Evolutionary conservation across 1,140 invertebrate genomes (phyloP), one percentile per base, ranked within the genome.

Genomic region (Prorops nasuta): DNA sequence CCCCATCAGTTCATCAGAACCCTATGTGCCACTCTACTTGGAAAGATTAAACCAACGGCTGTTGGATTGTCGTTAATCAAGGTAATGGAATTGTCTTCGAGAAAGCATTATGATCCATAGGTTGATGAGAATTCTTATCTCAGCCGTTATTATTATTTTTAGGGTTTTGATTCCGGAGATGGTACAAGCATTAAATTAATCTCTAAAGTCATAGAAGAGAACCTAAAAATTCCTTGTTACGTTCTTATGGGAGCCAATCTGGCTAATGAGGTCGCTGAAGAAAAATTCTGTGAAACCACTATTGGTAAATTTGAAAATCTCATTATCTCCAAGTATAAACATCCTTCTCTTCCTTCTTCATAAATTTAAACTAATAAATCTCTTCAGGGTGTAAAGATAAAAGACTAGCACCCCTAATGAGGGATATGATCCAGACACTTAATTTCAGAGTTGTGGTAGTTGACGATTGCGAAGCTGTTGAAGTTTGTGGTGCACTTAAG

Each of bases 241-340:
- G 89, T 91, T 22, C 72, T 93, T 3, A 94, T 93, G 91, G 91
- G 91, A 10, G 91, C 91, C 2, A 93, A 93, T 77, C 74, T 92
- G 19, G 91, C 91, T 6, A 82, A 82, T 48, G 91, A 93, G 80
- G 74, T 77, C 3, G 91, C 91, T 0, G 81, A 83, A 48, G 89
- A 87, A 62, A 85, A 89, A 59, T 94, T 91, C 61, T 92, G 90
- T 74, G 91, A 93, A 78, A 90, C 91, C 0, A 93, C 91, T 1
- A 90, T 93, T 56, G 90, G 88, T 86, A 78, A 69, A 18, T 49
- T n/a, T 7, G 6, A 6, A 28, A 28, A 28, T 28, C 24, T 18
- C 36, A 18, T 7, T 38, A 9, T 38, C 15, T 8, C 9, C 24
- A 10, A 28, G 24, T 28, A 28, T 28, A 4, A 6, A 28, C 4